These are phyloP conservation scores for Leptura quadrifasciata DNA, from an alignment of 2,888 invertebrate genomes.

Conservation along the genomic window DNA sequence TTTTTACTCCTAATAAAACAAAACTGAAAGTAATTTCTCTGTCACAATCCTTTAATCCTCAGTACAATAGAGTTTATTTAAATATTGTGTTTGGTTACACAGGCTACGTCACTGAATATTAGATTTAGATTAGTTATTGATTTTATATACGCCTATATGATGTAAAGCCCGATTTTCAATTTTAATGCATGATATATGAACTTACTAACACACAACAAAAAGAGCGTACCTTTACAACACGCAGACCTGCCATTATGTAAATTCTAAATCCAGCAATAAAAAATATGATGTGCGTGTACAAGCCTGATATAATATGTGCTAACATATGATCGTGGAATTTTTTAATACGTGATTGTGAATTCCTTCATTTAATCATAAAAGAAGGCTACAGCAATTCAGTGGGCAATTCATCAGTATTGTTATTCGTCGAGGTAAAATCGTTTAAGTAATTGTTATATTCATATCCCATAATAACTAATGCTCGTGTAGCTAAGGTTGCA, in stretches of 20 bases:
- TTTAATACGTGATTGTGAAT: not conserved
- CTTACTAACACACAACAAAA: constrained; percentile 20
- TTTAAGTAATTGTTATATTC: not conserved
- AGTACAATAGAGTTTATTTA: not conserved
- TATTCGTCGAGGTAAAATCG: not conserved
- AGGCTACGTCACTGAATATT: not conserved
- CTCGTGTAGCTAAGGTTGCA: not conserved
- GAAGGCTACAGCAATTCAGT: not conserved
- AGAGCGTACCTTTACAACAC: constrained; percentile 19
- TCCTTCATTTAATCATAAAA: not conserved
- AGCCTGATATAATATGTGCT: not conserved
- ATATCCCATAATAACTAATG: not conserved
- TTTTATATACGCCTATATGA: constrained; percentile 19
- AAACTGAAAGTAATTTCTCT: too few species aligned
- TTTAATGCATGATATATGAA: constrained; percentile 27
- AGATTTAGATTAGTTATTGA: constrained; percentile 23
- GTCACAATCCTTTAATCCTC: too few species aligned
- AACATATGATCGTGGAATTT: not conserved
- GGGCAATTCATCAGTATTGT: not conserved
- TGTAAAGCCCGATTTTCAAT: constrained; percentile 21
- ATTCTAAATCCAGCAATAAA: constrained; percentile 13
- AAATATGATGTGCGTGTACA: not conserved
- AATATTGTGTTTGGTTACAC: not conserved
- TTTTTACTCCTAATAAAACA: too few species aligned
- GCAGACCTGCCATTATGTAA: constrained; percentile 26